These are phyloP conservation scores for Mimumesa dahlbomi DNA, from an alignment of 2,888 invertebrate genomes.

Conservation along the genomic window DNA sequence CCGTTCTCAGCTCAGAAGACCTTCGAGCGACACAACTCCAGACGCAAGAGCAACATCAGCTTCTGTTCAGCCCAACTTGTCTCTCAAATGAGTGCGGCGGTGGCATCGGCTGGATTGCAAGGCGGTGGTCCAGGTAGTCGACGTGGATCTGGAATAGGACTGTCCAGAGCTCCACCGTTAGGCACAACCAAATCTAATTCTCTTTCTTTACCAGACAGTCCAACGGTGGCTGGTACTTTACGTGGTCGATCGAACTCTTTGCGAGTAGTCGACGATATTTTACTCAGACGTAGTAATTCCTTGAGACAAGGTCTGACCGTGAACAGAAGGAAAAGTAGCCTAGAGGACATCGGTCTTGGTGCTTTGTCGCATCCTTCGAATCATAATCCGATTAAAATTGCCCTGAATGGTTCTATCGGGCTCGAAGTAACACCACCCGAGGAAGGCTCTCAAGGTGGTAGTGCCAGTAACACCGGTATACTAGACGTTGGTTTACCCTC, in stretches of 20 bases:
- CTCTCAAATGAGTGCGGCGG: conserved; percentile 83
- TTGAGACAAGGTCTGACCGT: conserved; percentile 90
- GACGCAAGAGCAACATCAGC: conserved; percentile 94
- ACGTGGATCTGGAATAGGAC: conserved; percentile 86
- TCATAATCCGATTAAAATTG: conserved; percentile 91
- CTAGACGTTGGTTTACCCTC: conserved; percentile 81
- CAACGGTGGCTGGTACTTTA: conserved; percentile 89
- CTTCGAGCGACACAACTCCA: conserved; percentile 94
- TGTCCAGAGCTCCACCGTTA: conserved; percentile 89
- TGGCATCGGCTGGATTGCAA: conserved; percentile 81
- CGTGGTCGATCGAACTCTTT: conserved; percentile 92
- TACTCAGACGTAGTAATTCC: conserved; percentile 91
- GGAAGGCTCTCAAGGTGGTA: conserved; percentile 81
- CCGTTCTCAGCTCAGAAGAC: conserved; percentile 97
- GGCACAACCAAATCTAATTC: conserved; percentile 93
- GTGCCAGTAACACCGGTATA: conserved; percentile 82
- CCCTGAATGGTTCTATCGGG: conserved; percentile 92
- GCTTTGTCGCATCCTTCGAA: conserved; percentile 85
- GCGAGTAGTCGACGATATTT: conserved; percentile 92
- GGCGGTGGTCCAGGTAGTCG: conserved; percentile 81
- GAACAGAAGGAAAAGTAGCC: conserved; percentile 88
- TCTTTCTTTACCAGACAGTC: conserved; percentile 93
- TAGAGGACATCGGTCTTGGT: conserved; percentile 90
- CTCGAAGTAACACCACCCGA: conserved; percentile 86
- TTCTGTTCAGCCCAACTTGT: conserved; percentile 91